Evolutionary conservation across 1,140 invertebrate species (phyloP).

Genomic region (Drosophila rhopaloa): DNA sequence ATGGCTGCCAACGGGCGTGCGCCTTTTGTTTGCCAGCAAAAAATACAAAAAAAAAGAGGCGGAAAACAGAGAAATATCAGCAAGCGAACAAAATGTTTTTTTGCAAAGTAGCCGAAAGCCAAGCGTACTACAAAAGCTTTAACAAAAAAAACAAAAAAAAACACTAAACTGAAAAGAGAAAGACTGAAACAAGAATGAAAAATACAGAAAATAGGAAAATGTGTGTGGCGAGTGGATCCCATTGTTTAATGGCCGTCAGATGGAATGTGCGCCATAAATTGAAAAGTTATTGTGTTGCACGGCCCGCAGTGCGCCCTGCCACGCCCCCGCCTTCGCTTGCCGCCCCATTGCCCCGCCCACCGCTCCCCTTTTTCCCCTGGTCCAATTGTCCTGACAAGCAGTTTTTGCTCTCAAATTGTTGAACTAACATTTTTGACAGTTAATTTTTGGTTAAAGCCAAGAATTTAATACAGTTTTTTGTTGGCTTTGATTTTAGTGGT

Average conservation of each 20-base stretch:
- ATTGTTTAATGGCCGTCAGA: constrained; percentile 82
- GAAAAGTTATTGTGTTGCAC: constrained; percentile 80
- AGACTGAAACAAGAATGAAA: constrained; percentile 61
- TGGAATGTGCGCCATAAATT: constrained; percentile 82
- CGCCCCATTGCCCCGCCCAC: neutral
- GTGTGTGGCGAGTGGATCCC: constrained; percentile 62
- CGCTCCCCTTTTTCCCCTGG: constrained; percentile 12
- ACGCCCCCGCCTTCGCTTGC: constrained; percentile 12
- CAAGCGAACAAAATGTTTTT: constrained; percentile 65
- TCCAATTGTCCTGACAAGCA: constrained; percentile 71
- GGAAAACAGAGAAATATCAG: constrained; percentile 31
- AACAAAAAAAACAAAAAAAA: constrained; percentile 3
- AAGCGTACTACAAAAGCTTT: constrained; percentile 39
- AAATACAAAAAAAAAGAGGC: constrained; percentile 18
- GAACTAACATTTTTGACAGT: constrained; percentile 82
- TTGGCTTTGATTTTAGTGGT: constrained; percentile 1
- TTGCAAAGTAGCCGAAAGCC: constrained; percentile 79
- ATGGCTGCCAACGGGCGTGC: constrained; percentile 76
- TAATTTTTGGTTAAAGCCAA: constrained; percentile 73
- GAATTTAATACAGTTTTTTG: constrained; percentile 45
- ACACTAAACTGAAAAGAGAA: constrained; percentile 9
- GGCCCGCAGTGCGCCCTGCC: constrained; percentile 27
- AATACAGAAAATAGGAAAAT: constrained; percentile 74
- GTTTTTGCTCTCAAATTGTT: constrained; percentile 70
- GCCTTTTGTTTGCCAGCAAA: constrained; percentile 70